Evolutionary conservation across 1,140 invertebrate species (phyloP), one percentile per base, ranked within the genome.

Genomic region (Caenorhabditis brenneri): DNA sequence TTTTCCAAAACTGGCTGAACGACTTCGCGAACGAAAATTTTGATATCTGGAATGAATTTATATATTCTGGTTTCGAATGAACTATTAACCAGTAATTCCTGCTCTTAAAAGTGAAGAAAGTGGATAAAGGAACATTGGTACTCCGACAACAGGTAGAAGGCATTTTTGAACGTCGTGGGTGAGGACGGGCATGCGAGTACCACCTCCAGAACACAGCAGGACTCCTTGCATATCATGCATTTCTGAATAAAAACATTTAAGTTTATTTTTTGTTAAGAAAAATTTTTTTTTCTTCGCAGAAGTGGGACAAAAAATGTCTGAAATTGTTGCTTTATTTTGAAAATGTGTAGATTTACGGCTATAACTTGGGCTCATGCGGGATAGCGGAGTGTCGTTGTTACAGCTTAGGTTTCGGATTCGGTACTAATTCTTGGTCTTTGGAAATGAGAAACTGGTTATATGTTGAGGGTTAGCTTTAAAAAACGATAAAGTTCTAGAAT

Each of bases 121-220:
- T 36, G 83, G 83, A 55, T 84, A 84, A 29, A 55, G 51, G 80
- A 84, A 81, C 83, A 84, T 81, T 3, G 83, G 80, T 19, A 84
- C 49, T 4, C 78, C 78, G 12, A 51, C 79, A 27, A 84, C 80
- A 15, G 83, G 55, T 2, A 84, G 80, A 2, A 84, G 36, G 31
- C 83, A 84, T 55, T 84, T 84, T 24, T 80, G 83, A 27, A 51
- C 51, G n/a, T 60, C 9, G n/a, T 48, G 48, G 3, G 46, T 60
- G 4, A 84, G 33, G 24, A 10, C 80, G 16, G 79, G 46, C 83
- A 84, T 84, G 12, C 83, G 83, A 16, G 39, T 69, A 10, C 83
- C 83, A 0, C 24, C 31, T 1, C 83, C 83, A 5, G 51, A 80
- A 24, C 65, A 74, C 2, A 84, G 39, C 19, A 84, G 24, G 22